These are phyloP conservation scores for Hippocampus zosterae DNA, from an alignment of 2,113 vertebrate species.

Conservation along the genomic window DNA sequence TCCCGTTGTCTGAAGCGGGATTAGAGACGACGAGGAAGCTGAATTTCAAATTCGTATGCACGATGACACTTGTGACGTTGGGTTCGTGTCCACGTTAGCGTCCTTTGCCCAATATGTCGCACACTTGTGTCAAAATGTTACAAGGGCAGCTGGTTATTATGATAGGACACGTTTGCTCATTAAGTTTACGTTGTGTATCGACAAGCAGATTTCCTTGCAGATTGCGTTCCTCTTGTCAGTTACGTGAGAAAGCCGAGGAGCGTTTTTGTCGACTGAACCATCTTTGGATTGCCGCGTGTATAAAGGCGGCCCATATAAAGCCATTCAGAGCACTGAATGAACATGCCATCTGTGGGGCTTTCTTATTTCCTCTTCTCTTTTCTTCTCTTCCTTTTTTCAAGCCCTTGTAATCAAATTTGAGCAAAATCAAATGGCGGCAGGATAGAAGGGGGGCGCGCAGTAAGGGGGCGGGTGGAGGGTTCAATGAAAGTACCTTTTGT, in stretches of 20 bases:
- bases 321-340: constrained; percentile 98
- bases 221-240: constrained; percentile 86
- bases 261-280: constrained; percentile 78
- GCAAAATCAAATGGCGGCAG: constrained; percentile 96
- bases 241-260: constrained; percentile 97
- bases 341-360: constrained; percentile 93
- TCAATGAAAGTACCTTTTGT: constrained; percentile 99
- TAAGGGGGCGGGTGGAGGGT: constrained; percentile 73
- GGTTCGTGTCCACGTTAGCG: constrained; percentile 8
- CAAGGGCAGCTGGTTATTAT: constrained; percentile 90
- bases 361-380: constrained; percentile 97
- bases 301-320: constrained; percentile 98
- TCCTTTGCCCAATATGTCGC: constrained; percentile 35
- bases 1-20: constrained; percentile 83
- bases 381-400: constrained; percentile 92
- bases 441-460: constrained; percentile 60
- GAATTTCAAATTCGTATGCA: constrained; percentile 45
- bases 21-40: constrained; percentile 79
- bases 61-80: constrained; percentile 20
- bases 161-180: constrained; percentile 89
- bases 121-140: constrained; percentile 77
- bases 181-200: constrained; percentile 84
- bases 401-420: constrained; percentile 99
- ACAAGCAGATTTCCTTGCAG: constrained; percentile 63
- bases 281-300: constrained; percentile 99